Conservation (phyloP, 2,113 vertebrate species). For the Cyprinus carpio region DNA sequence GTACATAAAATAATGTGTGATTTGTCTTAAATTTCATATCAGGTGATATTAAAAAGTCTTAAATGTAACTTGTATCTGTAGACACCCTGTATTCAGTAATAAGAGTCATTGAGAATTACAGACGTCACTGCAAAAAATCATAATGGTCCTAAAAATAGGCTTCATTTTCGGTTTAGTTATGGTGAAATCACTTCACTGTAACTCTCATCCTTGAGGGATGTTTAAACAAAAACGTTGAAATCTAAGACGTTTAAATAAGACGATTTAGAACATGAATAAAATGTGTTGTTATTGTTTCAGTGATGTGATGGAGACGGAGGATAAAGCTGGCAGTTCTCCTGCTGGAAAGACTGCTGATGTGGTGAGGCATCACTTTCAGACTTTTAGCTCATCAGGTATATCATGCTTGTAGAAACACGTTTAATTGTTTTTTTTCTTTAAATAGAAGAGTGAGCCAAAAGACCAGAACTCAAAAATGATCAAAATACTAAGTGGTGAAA, state of each 20-base stretch:
- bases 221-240: neutral
- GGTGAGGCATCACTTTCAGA: slow-evolving; percentile 71
- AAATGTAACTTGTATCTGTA: no score
- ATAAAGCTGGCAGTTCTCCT: slow-evolving; percentile 83
- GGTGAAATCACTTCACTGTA: neutral
- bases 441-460: slow-evolving; percentile 91
- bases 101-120: no score
- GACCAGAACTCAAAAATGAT: slow-evolving; percentile 99
- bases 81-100: no score
- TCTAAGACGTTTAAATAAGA: neutral
- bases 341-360: slow-evolving; percentile 81
- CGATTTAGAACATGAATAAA: neutral
- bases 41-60: no score
- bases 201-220: neutral
- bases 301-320: slow-evolving; percentile 96
- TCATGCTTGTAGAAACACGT: neutral
- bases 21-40: no score
- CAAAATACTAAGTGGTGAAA: slow-evolving; percentile 98
- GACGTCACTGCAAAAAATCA: no score
- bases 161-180: no score
- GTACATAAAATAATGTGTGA: no score
- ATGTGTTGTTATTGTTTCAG: slow-evolving; percentile 69
- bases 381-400: neutral
- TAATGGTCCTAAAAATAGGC: no score
- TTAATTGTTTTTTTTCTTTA: neutral